Base-by-base conservation (phyloP, 92 coral and sea anemone genomes). In the Umimayanthus kanabou region DNA sequence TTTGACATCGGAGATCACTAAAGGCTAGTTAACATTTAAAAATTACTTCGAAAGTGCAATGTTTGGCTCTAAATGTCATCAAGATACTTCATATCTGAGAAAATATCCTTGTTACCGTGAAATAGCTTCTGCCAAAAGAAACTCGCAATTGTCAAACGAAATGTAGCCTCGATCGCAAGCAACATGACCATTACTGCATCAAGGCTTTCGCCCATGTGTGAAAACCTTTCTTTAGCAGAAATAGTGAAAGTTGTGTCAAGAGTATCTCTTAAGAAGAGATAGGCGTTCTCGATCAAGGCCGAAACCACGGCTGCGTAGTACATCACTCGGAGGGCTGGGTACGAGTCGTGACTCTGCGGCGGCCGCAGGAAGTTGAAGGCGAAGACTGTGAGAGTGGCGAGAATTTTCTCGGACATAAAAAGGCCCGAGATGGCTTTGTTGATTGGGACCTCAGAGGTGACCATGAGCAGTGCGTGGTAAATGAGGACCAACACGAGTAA, bases 341-440 rank as follows among this genome's bases (percentile, higher is more conserved):
- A 83, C 47, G 87, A 83, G 77, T 83, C 87, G 64, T 83, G 87
- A 5, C 61, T 83, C 53, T 49, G 76, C 43, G 87, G 87, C 7
- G 87, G 87, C 20, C 87, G 87, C 23, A 83, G 87, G 16, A 83
- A 83, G 87, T 83, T 83, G 77, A 83, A 83, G 78, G 87, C 77
- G 65, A 83, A 67, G 37, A 72, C 77, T 30, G 77, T 45, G 20
- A 45, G 57, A 3, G 78, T 28, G 15, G 87, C 78, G 43, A 83
- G 87, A 16, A 83, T 50, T 50, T 83, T 83, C 45, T 83, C 87
- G 25, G 87, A 83, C 78, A 83, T 26, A 30, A 69, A 83, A 83
- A 83, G 87, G 66, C 69, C 87, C 15, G 78, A 74, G 53, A 83
- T 83, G 18, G 87, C 87, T 83, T 28, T 83, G 77, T 83, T 83